phyloP scores from a whole-genome alignment of 2,888 invertebrate genomes.

The Hirtodrosophila trivittata region DNA sequence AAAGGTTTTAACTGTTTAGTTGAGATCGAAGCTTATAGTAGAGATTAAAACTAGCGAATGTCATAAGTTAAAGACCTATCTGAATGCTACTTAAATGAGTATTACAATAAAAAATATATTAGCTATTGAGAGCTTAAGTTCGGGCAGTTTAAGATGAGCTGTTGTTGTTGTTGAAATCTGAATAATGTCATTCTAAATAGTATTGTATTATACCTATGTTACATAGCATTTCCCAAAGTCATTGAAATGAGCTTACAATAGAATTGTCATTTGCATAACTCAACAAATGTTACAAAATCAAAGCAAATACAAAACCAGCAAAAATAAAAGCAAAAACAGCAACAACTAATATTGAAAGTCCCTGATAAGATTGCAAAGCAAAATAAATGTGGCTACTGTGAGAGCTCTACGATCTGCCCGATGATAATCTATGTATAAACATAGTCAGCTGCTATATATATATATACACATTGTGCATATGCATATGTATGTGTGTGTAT shows the following conservation, averaged over 20 bases:
- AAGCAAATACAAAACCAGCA: background rate
- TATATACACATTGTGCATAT: background rate
- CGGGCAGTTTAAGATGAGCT: background rate
- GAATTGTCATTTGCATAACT: constrained; percentile 30
- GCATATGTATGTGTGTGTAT: background rate
- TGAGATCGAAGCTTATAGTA: too few relatives aligned
- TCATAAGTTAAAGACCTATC: too few relatives aligned
- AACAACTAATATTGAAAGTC: constrained; percentile 21
- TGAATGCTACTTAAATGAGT: too few relatives aligned
- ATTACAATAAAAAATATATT: too few relatives aligned
- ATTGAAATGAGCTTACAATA: constrained; percentile 34
- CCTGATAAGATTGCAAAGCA: constrained; percentile 42
- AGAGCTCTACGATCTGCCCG: constrained; percentile 17
- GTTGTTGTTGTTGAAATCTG: constrained; percentile 20
- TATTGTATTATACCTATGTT: background rate
- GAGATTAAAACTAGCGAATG: too few relatives aligned
- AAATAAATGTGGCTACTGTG: constrained; percentile 33
- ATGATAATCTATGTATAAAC: constrained; percentile 34
- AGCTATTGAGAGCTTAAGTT: too few relatives aligned
- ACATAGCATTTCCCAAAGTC: too few relatives aligned
- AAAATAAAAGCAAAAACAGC: constrained; percentile 2
- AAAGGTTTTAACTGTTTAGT: too few relatives aligned
- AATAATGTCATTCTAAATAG: constrained; percentile 34
- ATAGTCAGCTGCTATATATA: background rate
- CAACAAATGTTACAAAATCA: constrained; percentile 23